Evolutionary conservation across 1,140 invertebrate genomes (phyloP), one percentile per base, ranked within the genome.

Genomic region (Copidosoma floridanum): DNA sequence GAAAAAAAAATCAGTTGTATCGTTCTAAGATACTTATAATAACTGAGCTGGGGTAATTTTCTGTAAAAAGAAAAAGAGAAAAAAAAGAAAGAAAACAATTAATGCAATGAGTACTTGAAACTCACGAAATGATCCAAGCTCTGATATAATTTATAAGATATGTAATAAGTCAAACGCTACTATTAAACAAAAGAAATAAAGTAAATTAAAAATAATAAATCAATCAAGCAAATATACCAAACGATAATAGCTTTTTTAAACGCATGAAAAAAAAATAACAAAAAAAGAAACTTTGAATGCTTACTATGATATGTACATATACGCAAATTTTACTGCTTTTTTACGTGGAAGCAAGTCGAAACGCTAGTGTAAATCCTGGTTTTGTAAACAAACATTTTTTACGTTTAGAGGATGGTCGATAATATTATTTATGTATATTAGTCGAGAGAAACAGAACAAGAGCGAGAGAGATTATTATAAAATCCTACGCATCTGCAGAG

Each of bases 301-400:
- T 68, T 72, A 71, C 63, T 73, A 75, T 66, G 65, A 62, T 60
- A 72, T 79, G 72, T 78, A 78, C 65, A 76, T 78, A 78, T 70
- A 72, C 71, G 77, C n/a, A n/a, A n/a, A n/a, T n/a, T n/a, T n/a
- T n/a, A 74, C 68, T 72, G 76, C 74, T 77, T 79, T 80, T 62
- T 79, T 79, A 75, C 78, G 78, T 77, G 61, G 64, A 72, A 37
- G 44, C 53, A 66, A 72, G 71, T 71, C 71, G 68, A 68, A 72
- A 73, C 59, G 73, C 69, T 72, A 69, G 67, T 75, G 75, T 76
- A 77, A 75, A 79, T 78, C 71, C 69, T 78, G 71, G 66, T 77
- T 77, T 79, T 78, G 73, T 79, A 79, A 71, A 78, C 75, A 77
- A 66, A 68, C 60, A 65, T 65, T 67, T 65, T 62, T 65, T 62